Percentiles rank a stretch among this genome's conserved stretches.
phyloP scores from a whole-genome alignment of 2,888 invertebrate species.

The Hypolimnas misippus region DNA sequence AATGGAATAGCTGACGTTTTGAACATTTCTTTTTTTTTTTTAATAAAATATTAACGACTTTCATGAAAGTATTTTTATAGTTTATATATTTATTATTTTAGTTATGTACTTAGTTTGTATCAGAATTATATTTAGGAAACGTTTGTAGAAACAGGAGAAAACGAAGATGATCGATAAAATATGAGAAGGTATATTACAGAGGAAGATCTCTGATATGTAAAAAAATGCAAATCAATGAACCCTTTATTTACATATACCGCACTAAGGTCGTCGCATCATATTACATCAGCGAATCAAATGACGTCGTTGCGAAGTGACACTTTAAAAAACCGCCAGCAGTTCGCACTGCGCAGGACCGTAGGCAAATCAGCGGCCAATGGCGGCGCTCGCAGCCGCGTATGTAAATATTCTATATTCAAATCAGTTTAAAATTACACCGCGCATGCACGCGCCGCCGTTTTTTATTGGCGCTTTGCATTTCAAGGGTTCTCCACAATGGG shows the following conservation, averaged over 20 bases:
- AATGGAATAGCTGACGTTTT: neutral
- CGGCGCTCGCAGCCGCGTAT: conserved; percentile 58
- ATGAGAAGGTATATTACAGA: neutral
- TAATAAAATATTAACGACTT: neutral
- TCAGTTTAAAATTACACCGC: conserved; percentile 81
- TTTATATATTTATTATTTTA: neutral
- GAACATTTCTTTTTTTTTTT: neutral
- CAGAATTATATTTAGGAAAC: too few species aligned
- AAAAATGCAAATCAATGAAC: neutral
- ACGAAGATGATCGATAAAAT: neutral
- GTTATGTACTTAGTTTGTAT: too few species aligned
- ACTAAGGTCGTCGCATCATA: conserved; percentile 11
- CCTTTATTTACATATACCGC: conserved; percentile 32
- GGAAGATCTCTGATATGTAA: neutral
- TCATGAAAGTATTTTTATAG: conserved; percentile 1
- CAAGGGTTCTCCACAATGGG: conserved; percentile 54
- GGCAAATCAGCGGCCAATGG: conserved; percentile 70
- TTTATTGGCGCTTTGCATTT: conserved; percentile 78
- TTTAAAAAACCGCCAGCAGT: conserved; percentile 58
- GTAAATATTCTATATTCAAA: conserved; percentile 82
- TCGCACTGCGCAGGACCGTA: conserved; percentile 69
- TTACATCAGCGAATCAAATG: conserved; percentile 67
- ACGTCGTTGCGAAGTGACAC: conserved; percentile 57
- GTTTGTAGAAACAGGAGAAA: neutral
- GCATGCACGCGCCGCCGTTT: conserved; percentile 77